These are phyloP conservation scores for Aurelia aurita DNA, from an alignment of 30 jellyfish, hydroid and myxozoan genomes.

Conservation along the genomic window DNA sequence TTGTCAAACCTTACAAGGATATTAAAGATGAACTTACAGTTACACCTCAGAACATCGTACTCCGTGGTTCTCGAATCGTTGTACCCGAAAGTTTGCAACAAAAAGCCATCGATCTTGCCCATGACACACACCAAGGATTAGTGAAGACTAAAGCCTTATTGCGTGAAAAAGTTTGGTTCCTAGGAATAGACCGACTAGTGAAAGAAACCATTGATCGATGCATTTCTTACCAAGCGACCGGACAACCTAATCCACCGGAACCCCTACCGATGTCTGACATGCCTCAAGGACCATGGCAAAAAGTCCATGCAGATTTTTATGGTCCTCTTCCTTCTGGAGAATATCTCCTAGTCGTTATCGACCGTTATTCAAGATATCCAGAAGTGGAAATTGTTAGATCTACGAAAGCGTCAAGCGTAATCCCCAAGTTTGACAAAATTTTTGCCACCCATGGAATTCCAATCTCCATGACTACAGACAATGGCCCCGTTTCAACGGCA, in stretches of 20 bases:
- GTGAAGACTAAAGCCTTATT: slow-evolving; percentile 5
- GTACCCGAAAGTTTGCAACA: background rate
- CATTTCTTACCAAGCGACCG: slow-evolving; percentile 20
- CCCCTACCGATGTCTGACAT: slow-evolving; percentile 1
- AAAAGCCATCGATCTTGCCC: slow-evolving; percentile 24
- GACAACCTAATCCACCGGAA: slow-evolving; percentile 32
- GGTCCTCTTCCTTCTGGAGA: slow-evolving; percentile 40
- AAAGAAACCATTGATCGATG: slow-evolving; percentile 12
- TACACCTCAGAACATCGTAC: background rate
- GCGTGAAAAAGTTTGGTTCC: slow-evolving; percentile 28
- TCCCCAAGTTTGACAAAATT: slow-evolving; percentile 22
- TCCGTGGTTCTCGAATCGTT: slow-evolving; percentile 9
- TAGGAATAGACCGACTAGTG: slow-evolving; percentile 15
- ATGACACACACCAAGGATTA: slow-evolving; percentile 29
- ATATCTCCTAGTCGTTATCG: slow-evolving; percentile 10
- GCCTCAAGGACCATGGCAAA: slow-evolving; percentile 37
- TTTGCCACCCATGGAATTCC: slow-evolving; percentile 47
- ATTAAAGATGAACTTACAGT: slow-evolving; percentile 15
- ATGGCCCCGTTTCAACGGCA: slow-evolving; percentile 28
- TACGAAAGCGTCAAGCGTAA: slow-evolving; percentile 7
- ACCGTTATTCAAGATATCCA: slow-evolving; percentile 32
- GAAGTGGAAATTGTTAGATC: slow-evolving; percentile 43
- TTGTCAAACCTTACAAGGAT: background rate
- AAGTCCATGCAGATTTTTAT: slow-evolving; percentile 1
- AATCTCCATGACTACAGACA: background rate